Evolutionary conservation across 2,888 invertebrate genomes (phyloP).

Genomic region (Matsumyia berberina): DNA sequence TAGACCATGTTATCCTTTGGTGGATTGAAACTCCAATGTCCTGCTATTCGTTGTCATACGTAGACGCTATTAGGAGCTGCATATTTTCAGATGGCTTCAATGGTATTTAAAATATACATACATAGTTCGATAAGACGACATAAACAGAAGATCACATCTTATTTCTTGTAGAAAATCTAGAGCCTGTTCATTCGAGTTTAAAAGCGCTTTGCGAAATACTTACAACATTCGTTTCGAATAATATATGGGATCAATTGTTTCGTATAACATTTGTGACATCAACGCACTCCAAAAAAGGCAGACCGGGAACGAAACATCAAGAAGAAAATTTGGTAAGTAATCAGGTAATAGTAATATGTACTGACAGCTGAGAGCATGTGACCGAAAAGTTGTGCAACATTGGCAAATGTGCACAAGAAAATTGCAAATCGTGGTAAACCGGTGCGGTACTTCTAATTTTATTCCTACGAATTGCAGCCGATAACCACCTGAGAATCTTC

Average conservation of each 20-base stretch:
- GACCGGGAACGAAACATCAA: not conserved
- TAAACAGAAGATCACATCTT: conserved; percentile 18
- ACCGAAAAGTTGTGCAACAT: too few species aligned
- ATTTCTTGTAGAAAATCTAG: conserved; percentile 86
- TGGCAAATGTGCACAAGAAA: too few species aligned
- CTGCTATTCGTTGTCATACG: conserved; percentile 83
- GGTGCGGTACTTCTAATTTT: too few species aligned
- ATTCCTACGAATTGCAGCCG: too few species aligned
- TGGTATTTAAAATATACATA: conserved; percentile 77
- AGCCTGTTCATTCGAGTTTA: conserved; percentile 89
- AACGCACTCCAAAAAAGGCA: conserved; percentile 53
- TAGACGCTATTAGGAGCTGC: conserved; percentile 82
- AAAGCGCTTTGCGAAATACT: conserved; percentile 91
- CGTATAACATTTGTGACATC: conserved; percentile 82
- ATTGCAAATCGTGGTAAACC: too few species aligned
- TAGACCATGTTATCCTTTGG: conserved; percentile 93
- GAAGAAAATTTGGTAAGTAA: conserved; percentile 30
- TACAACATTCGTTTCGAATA: conserved; percentile 91
- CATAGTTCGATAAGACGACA: not conserved
- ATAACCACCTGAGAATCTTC: too few species aligned
- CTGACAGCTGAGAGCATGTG: too few species aligned
- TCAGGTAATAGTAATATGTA: too few species aligned
- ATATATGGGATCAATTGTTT: conserved; percentile 90
- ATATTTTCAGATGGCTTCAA: conserved; percentile 79
- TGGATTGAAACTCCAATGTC: conserved; percentile 91